Base-by-base conservation (phyloP, 2,888 invertebrate species). In the Disparrhopalites patrizii region DNA sequence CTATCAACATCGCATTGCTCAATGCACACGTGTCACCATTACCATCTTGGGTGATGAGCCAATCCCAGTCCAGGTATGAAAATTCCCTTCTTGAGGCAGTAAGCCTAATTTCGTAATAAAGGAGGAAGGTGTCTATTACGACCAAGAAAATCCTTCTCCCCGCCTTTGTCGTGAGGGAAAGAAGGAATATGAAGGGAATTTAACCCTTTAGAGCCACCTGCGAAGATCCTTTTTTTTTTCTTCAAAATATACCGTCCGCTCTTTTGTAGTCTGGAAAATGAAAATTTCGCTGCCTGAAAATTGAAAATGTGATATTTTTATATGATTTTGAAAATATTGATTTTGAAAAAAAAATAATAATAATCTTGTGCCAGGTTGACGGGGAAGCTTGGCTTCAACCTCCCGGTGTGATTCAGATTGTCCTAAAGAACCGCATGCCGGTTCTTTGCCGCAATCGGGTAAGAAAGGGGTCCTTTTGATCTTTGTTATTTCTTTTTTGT, bases 301-400 rank as follows among this genome's bases (percentile, higher is more conserved):
- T 47, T 8, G 18, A 47, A 23, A 15, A 20, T 10, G 7, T 10
- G 36, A 15, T 36, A 15, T 36, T 36, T 36, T 36, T 36, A 36
- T 36, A 15, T 10, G 36, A 36, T 36, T 36, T 36, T 36, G 15
- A 10, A 15, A 15, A 36, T 36, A 15, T 36, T 36, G 36, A 10
- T 36, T 10, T 36, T 10, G 36, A 36, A 7, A 36, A 36, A 7
- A 36, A 10, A n/a, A n/a, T n/a, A n/a, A n/a, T n/a, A n/a, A n/a
- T n/a, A n/a, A n/a, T n/a, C n/a, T 30, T 28, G n/a, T 30, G 30
- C 36, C 36, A 73, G 81, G 96, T 96, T 43, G 97, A 98, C 78
- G 98, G 97, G 0, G 98, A 98, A 80, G 96, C 97, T 1, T 97
- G 97, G 97, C 84, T 96, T 43, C 97, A 97, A 79, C 93, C 94